phyloP scores from a whole-genome alignment of 2,113 vertebrate genomes.

The Elanus axillaris region DNA sequence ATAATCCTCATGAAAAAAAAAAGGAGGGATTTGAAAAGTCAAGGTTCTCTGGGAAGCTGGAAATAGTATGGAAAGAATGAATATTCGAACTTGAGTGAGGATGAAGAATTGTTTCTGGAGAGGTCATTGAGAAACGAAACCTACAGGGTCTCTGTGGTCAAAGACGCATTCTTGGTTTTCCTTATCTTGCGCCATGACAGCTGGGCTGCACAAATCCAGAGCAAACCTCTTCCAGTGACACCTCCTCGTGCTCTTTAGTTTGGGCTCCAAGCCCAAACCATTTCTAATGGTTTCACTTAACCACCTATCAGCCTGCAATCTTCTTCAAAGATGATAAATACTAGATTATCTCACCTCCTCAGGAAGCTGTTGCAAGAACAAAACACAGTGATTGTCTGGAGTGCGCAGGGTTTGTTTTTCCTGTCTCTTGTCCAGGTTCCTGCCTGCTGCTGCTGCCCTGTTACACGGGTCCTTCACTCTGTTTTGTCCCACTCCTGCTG shows the following conservation, averaged over 20 bases:
- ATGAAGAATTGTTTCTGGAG: constrained; percentile 56
- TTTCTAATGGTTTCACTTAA: constrained; percentile 11
- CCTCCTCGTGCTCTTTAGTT: constrained; percentile 14
- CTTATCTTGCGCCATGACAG: neutral
- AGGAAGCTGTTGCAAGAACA: neutral
- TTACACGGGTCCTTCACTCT: neutral
- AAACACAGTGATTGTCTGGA: neutral
- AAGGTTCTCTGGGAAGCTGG: neutral
- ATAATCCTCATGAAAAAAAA: constrained; percentile 34
- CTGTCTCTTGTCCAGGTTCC: neutral
- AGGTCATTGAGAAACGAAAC: constrained; percentile 50
- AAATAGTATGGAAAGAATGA: constrained; percentile 27
- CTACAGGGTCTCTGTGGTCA: constrained; percentile 15
- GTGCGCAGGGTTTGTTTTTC: neutral
- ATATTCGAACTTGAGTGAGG: constrained; percentile 12
- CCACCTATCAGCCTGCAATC: constrained; percentile 33
- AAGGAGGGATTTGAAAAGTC: constrained; percentile 10
- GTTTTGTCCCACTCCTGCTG: neutral
- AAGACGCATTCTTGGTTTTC: constrained; percentile 32
- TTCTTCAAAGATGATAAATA: constrained; percentile 57
- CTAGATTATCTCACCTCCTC: constrained; percentile 1
- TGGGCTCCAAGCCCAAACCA: neutral
- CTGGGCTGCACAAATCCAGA: constrained; percentile 12
- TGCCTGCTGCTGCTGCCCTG: neutral
- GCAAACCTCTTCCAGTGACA: neutral